A percentile compares a stretch with the other conserved stretches of the same genome.
phyloP scores from a whole-genome alignment of 1,140 invertebrate genomes.

The Trachymyrmex septentrionalis region DNA sequence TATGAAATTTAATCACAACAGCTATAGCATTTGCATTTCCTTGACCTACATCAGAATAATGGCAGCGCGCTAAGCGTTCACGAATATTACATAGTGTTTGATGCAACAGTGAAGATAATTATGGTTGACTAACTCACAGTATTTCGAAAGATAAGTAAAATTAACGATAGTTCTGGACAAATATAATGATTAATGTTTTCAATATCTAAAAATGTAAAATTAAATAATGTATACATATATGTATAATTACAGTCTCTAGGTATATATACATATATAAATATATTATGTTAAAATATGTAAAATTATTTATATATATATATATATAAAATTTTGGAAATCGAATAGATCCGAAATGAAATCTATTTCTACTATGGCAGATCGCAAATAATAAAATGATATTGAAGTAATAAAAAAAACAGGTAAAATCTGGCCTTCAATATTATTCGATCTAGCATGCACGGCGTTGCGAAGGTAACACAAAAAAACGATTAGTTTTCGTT shows the following conservation, averaged over 20 bases:
- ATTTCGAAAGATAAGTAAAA: slow-evolving; percentile 30
- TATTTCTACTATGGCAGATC: not conserved
- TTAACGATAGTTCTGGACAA: not conserved
- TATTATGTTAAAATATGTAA: no score
- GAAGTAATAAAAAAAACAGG: slow-evolving; percentile 5
- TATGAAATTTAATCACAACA: slow-evolving; percentile 22
- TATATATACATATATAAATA: not conserved
- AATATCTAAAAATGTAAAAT: slow-evolving; percentile 5
- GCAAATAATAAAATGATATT: not conserved
- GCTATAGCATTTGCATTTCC: slow-evolving; percentile 26
- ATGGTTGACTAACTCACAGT: not conserved
- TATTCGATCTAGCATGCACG: not conserved
- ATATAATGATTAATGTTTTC: not conserved
- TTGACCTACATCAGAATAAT: slow-evolving; percentile 62
- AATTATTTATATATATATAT: no score
- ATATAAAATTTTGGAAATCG: not conserved
- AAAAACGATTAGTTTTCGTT: not conserved
- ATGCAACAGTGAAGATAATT: slow-evolving; percentile 31
- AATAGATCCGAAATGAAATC: not conserved
- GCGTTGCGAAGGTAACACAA: not conserved
- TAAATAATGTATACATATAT: not conserved
- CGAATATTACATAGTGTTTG: not conserved
- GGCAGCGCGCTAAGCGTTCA: not conserved
- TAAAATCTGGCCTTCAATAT: slow-evolving; percentile 29
- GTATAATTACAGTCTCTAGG: not conserved